Conservation (phyloP, 2,888 invertebrate genomes). For the Poecilobothrus nobilitatus region DNA sequence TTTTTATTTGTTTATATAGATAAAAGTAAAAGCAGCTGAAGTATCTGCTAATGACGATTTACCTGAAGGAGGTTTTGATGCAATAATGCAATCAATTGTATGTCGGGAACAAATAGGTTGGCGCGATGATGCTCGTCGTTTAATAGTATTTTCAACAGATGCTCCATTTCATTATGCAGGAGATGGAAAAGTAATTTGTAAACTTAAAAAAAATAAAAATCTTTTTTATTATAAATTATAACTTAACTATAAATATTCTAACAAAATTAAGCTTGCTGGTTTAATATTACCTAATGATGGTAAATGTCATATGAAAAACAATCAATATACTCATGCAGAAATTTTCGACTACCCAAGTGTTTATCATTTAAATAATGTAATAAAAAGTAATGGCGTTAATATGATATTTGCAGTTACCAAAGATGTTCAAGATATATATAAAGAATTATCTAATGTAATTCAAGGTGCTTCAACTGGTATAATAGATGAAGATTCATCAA, state of each 20-base stretch:
- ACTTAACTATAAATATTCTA: background rate
- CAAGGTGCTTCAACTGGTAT: constrained; percentile 59
- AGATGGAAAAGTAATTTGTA: constrained; percentile 52
- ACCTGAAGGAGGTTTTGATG: constrained; percentile 60
- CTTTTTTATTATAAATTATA: background rate
- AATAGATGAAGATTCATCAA: constrained; percentile 53
- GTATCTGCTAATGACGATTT: constrained; percentile 52
- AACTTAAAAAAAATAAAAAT: background rate
- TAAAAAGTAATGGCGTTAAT: constrained; percentile 61
- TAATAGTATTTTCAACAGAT: constrained; percentile 71
- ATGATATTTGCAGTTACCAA: constrained; percentile 66
- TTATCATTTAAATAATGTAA: constrained; percentile 54
- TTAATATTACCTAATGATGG: constrained; percentile 64
- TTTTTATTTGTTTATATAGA: background rate
- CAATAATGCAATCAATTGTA: constrained; percentile 74
- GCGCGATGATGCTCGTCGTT: constrained; percentile 64
- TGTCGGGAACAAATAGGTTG: constrained; percentile 65
- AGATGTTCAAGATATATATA: constrained; percentile 43
- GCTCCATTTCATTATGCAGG: constrained; percentile 51
- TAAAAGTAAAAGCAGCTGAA: constrained; percentile 40
- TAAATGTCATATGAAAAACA: constrained; percentile 52
- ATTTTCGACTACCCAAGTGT: constrained; percentile 68
- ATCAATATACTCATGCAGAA: constrained; percentile 51
- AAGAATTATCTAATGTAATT: constrained; percentile 51
- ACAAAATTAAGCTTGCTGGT: constrained; percentile 43